phyloP scores from a whole-genome alignment of 2,113 vertebrate genomes.

The Parotia lawesii region DNA sequence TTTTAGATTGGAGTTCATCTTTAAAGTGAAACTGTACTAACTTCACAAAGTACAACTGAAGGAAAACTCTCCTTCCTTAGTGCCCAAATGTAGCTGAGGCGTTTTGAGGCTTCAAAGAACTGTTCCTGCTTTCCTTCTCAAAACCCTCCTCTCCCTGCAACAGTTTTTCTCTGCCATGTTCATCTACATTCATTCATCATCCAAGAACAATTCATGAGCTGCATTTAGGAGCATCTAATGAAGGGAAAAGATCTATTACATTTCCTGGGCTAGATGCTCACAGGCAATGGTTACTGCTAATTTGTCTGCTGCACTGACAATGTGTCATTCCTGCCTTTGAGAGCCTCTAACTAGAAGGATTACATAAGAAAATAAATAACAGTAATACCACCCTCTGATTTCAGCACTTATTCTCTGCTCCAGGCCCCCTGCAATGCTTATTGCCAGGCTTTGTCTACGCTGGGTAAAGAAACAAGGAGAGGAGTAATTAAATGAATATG shows the following conservation, averaged over 20 bases:
- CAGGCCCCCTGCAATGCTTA: slow-evolving; percentile 14
- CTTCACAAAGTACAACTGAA: not conserved
- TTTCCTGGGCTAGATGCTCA: not conserved
- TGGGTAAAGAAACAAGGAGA: slow-evolving; percentile 6
- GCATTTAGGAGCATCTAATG: not conserved
- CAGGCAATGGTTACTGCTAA: slow-evolving; percentile 10
- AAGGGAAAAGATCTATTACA: slow-evolving; percentile 17
- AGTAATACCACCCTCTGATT: slow-evolving; percentile 45
- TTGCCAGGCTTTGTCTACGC: slow-evolving; percentile 22
- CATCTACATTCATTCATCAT: not conserved
- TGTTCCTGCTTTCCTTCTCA: not conserved
- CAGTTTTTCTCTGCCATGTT: not conserved
- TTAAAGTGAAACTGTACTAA: not conserved
- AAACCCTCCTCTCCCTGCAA: not conserved
- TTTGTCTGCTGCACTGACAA: not conserved
- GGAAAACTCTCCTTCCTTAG: not conserved
- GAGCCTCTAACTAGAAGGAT: slow-evolving; percentile 2
- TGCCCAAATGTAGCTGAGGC: not conserved
- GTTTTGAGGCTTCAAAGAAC: not conserved
- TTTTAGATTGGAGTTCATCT: not conserved
- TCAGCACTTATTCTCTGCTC: slow-evolving; percentile 53
- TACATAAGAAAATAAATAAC: slow-evolving; percentile 47
- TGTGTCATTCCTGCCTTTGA: not conserved
- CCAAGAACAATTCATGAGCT: not conserved
- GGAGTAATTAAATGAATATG: slow-evolving; percentile 34